Percentiles rank a stretch among this genome's conserved stretches.
phyloP scores from a whole-genome alignment of 2,888 invertebrate species.

The Drosophila picticornis region DNA sequence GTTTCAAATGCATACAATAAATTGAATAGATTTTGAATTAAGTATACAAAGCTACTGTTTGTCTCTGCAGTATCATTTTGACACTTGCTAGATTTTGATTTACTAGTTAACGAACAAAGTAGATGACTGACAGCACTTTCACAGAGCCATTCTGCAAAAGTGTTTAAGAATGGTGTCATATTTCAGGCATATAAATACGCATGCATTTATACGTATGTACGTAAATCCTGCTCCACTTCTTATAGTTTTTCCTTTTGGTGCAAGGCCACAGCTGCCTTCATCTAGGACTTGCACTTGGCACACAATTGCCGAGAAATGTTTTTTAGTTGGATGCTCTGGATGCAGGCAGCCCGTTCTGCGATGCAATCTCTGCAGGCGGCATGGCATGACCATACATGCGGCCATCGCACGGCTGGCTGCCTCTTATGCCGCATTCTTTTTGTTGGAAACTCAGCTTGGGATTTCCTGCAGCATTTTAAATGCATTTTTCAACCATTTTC shows the following conservation, averaged over 20 bases:
- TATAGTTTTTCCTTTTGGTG: slow-evolving; percentile 26
- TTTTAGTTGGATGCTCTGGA: slow-evolving; percentile 34
- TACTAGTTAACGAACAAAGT: neutral
- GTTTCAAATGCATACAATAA: neutral
- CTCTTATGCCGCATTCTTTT: slow-evolving; percentile 41
- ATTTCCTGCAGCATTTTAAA: slow-evolving; percentile 57
- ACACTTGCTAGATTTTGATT: neutral
- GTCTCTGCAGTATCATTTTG: neutral
- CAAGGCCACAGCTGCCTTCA: slow-evolving; percentile 50
- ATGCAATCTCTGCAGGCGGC: slow-evolving; percentile 65
- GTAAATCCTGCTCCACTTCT: slow-evolving; percentile 15
- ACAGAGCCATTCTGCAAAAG: slow-evolving; percentile 12
- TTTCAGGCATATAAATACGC: neutral
- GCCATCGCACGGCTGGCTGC: slow-evolving; percentile 62
- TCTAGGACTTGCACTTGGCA: slow-evolving; percentile 56
- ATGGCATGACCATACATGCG: slow-evolving; percentile 37
- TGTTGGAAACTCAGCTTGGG: slow-evolving; percentile 25
- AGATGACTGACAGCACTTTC: neutral
- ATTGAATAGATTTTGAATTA: neutral
- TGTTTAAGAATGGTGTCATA: slow-evolving; percentile 29
- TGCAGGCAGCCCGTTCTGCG: slow-evolving; percentile 26
- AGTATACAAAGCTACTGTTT: neutral
- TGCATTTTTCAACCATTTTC: slow-evolving; percentile 40
- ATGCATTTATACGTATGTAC: neutral
- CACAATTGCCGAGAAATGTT: slow-evolving; percentile 60